Evolutionary conservation across 2,797 vertebrate genomes (phyloP).

Genomic region (Alectoris magna): DNA sequence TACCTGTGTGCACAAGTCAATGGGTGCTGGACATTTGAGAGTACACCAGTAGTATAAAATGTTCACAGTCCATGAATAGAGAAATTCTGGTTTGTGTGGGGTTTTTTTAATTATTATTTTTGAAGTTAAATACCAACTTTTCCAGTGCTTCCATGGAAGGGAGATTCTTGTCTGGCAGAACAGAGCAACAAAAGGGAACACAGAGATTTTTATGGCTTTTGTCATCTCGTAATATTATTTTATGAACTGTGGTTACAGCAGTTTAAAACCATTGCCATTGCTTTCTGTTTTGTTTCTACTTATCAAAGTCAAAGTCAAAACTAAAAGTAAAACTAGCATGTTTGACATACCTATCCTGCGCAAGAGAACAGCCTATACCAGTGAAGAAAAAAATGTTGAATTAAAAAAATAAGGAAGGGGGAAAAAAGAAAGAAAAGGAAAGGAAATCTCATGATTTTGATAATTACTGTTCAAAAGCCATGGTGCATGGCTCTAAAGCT

Average conservation of each 20-base stretch:
- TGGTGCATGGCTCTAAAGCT: background rate
- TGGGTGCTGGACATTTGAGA: background rate
- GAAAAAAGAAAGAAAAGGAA: background rate
- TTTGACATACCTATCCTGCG: slow-evolving; percentile 38
- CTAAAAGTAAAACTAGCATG: background rate
- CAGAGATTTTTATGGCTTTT: slow-evolving; percentile 44
- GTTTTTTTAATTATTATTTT: background rate
- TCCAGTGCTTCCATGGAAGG: background rate
- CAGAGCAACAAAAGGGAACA: slow-evolving; percentile 8
- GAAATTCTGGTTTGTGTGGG: background rate
- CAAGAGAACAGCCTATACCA: slow-evolving; percentile 3
- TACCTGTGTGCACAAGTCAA: background rate
- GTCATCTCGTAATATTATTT: slow-evolving; percentile 64
- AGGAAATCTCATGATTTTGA: background rate
- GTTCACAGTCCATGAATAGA: background rate
- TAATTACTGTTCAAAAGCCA: background rate
- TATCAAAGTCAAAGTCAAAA: slow-evolving; percentile 46
- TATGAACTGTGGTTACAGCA: slow-evolving; percentile 25
- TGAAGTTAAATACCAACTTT: background rate
- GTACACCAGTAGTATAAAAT: background rate
- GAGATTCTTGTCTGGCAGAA: slow-evolving; percentile 26
- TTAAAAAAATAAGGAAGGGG: background rate
- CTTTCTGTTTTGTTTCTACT: slow-evolving; percentile 56
- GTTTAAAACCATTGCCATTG: background rate
- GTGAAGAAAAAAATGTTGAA: background rate